Evolutionary conservation across 2,888 invertebrate genomes (phyloP), one percentile per base, ranked within the genome.

Genomic region (Chorisops tibialis): DNA sequence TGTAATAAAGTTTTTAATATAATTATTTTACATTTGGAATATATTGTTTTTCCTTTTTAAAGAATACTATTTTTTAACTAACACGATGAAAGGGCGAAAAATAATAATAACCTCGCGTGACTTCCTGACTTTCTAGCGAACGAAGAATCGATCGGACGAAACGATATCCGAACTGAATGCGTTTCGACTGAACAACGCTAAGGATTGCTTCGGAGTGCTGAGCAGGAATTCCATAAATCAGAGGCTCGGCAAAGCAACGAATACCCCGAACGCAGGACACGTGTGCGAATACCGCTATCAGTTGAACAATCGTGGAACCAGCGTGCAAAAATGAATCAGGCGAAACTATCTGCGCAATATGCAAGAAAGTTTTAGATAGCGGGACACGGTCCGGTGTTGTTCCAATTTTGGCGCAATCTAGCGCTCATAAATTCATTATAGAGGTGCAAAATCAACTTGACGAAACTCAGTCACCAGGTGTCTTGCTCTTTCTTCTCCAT

Each of bases 241-340:
- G 3, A 24, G 43, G 4, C 22, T 56, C 18, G n/a, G 18, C n/a
- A n/a, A n/a, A n/a, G n/a, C n/a, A n/a, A 11, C 45, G 30, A 19
- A 16, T 11, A 37, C 43, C 11, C 41, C n/a, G 45, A 5, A 5
- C 5, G 24, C 24, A 7, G 35, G 14, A 18, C 52, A 54, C 12
- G 41, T 54, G 14, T 54, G 52, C 16, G 52, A 54, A n/a, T 54
- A 39, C 22, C 52, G 38, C 4, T 54, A 39, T 39, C 22, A n/a
- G 6, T 12, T 45, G 16, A 56, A 19, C 24, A 43, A 30, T 5
- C 43, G 45, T 45, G 19, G 56, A 56, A 12, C 18, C 56, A 30
- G 11, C 16, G 16, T n/a, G 30, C 14, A 43, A 30, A 14, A 56
- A 56, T 16, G 18, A 45, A 7, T 24, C 43, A 11, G 35, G 35